Evolutionary conservation across 1,140 invertebrate species (phyloP), one percentile per base, ranked within the genome.

Genomic region (Chionoecetes opilio): DNA sequence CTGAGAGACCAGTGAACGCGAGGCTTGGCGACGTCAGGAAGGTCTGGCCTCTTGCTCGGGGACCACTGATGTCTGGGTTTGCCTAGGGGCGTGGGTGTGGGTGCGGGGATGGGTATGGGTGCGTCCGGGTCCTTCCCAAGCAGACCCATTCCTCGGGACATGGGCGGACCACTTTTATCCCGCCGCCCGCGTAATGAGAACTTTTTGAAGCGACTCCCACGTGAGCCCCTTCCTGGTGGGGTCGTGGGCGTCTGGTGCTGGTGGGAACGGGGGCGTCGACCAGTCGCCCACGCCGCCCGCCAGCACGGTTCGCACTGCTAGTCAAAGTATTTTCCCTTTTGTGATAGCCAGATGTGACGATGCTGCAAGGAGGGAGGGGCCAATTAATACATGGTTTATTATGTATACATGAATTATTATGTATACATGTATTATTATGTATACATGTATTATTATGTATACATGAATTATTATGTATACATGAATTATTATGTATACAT

Each of bases 321-420:
- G 35, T 95, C 94, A n/a, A 85, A 95, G 82, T 95, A 95, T 32
- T 95, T 95, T 31, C 94, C 94, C 29, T 95, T 95, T 63, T 95
- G 94, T 14, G 94, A 95, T n/a, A 95, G 82, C 94, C 94, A 95
- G 94, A 95, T 95, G 94, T 95, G 94, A 90, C 94, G 94, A 46
- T 95, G 94, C 94, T 95, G 94, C 14, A 32, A n/a, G 53, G 31
- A 31, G 82, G 87, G 35, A 31, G 35, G 41, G 63, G 63, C 21
- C 63, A 63, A 26, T 17, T 14, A 11, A 31, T 37, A 31, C 35
- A 34, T 21, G 0, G 31, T 41, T 32, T 31, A 26, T 34, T 26
- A 88, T 88, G 26, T 35, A 34, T 14, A 29, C 21, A 2, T 37
- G 3, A 35, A 31, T n/a, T n/a, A n/a, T n/a, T n/a, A n/a, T n/a